phyloP scores from a whole-genome alignment of 2,113 vertebrate genomes.

The Scatophagus argus region DNA sequence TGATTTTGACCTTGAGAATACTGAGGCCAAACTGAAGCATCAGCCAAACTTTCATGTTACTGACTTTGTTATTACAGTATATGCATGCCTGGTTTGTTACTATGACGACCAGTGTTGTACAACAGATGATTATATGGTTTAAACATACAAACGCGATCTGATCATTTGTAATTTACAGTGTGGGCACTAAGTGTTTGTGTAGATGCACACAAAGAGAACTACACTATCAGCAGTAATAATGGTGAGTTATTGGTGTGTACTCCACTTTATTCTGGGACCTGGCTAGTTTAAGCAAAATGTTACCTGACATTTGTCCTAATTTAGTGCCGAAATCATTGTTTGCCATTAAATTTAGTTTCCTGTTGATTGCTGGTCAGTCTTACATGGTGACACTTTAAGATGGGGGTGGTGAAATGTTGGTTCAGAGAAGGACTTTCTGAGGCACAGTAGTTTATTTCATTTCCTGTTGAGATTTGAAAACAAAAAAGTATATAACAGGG shows the following conservation, averaged over 20 bases:
- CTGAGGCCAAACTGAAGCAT: neutral
- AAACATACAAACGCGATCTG: neutral
- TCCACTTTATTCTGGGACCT: neutral
- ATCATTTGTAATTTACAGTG: neutral
- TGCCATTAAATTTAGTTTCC: neutral
- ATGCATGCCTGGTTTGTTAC: neutral
- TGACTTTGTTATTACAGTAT: neutral
- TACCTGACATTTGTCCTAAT: neutral
- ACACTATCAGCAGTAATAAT: no score
- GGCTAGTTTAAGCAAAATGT: neutral
- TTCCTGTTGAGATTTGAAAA: neutral
- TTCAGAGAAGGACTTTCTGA: neutral
- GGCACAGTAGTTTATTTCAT: neutral
- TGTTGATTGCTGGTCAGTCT: neutral
- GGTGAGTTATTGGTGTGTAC: no score
- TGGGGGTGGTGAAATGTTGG: no score
- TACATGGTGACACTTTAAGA: neutral
- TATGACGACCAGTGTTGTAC: no score
- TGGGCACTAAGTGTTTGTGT: neutral
- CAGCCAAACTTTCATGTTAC: neutral
- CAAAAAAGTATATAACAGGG: neutral
- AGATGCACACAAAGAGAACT: neutral
- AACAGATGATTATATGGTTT: neutral
- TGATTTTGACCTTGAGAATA: neutral
- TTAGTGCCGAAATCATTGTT: neutral